A percentile compares a stretch with the other conserved stretches of the same genome.
Evolutionary conservation across 2,113 vertebrate species (phyloP).

Genomic region (Psilopogon haemacephalus): DNA sequence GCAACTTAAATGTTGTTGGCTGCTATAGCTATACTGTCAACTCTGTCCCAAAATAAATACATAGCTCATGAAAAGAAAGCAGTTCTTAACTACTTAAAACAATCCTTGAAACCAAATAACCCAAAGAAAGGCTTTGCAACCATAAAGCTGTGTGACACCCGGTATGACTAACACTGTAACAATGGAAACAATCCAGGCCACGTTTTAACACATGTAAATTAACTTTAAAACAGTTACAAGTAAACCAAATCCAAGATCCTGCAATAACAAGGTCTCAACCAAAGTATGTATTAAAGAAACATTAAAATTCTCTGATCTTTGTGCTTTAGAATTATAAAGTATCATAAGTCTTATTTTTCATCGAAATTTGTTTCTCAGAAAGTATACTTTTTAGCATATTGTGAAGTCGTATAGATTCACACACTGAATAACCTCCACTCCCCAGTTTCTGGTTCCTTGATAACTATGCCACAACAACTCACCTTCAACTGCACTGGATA

Average conservation of each 20-base stretch:
- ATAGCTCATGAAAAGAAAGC: not conserved
- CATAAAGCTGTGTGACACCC: not conserved
- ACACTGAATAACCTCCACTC: not conserved
- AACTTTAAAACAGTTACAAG: not conserved
- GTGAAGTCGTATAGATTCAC: not conserved
- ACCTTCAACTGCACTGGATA: constrained; percentile 91
- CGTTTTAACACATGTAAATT: not conserved
- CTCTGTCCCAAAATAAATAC: not conserved
- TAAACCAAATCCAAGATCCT: not conserved
- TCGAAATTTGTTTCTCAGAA: not conserved
- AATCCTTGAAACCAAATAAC: not conserved
- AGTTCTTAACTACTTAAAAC: not conserved
- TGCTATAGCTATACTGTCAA: not conserved
- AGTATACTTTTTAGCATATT: not conserved
- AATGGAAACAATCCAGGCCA: not conserved
- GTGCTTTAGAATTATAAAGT: not conserved
- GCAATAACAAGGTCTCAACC: not conserved
- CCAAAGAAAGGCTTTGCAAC: not conserved
- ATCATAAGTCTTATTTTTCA: not conserved
- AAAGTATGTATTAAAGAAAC: not conserved
- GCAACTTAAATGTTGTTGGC: not conserved
- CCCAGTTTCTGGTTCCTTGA: not conserved
- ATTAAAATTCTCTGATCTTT: not conserved
- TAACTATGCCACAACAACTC: constrained; percentile 1
- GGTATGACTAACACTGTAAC: not conserved